Evolutionary conservation across 1,140 invertebrate species (phyloP).

Genomic region (Diachasma alloeum): DNA sequence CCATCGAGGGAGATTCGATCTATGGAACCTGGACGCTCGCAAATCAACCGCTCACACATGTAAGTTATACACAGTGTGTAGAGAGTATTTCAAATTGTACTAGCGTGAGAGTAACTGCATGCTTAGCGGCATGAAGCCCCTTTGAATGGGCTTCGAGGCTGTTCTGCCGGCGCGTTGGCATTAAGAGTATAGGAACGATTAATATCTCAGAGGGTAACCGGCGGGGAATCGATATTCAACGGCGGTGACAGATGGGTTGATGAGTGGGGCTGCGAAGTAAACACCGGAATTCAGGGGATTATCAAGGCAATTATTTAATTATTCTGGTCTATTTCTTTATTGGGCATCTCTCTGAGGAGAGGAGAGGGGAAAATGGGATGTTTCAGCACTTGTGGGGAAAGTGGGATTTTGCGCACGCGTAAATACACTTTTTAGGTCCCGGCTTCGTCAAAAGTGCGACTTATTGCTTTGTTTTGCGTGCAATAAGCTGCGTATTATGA

Average conservation of each 20-base stretch:
- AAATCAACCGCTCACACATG: slow-evolving; percentile 46
- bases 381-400: too few relatives aligned
- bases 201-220: not conserved
- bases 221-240: not conserved
- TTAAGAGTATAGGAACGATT: not conserved
- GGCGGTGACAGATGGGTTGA: not conserved
- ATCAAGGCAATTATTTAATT: too few relatives aligned
- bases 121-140: not conserved
- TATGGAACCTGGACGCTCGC: slow-evolving; percentile 51
- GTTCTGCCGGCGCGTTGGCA: not conserved
- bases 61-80: slow-evolving; percentile 12
- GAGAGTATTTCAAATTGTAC: slow-evolving; percentile 19
- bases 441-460: too few relatives aligned
- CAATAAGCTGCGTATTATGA: too few relatives aligned
- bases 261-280: not conserved
- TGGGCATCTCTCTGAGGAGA: too few relatives aligned
- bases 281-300: not conserved
- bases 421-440: too few relatives aligned
- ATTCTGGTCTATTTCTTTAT: too few relatives aligned
- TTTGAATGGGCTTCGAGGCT: not conserved
- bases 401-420: too few relatives aligned
- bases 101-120: slow-evolving; percentile 6
- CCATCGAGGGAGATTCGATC: slow-evolving; percentile 47
- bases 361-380: too few relatives aligned
- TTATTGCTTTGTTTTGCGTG: too few relatives aligned